Percentiles rank a stretch among this genome's conserved stretches.
phyloP scores from a whole-genome alignment of 1,140 invertebrate genomes.

The Acromyrmex echinatior region DNA sequence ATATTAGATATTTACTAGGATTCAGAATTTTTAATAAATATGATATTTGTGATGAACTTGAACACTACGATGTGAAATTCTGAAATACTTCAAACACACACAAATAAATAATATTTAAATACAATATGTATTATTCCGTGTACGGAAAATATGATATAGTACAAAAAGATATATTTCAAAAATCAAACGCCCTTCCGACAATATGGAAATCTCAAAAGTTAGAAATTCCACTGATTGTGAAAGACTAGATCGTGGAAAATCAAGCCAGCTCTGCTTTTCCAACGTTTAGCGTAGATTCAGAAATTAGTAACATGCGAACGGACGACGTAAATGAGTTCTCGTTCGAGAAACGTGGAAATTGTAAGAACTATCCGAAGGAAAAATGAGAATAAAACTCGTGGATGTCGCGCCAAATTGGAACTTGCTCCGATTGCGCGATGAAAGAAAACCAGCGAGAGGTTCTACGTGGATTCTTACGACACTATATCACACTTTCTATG shows the following conservation, averaged over 20 bases:
- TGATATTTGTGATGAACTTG: too few species aligned
- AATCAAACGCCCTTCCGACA: background rate
- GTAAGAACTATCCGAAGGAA: slow-evolving; percentile 9
- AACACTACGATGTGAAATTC: too few species aligned
- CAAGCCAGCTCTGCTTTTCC: slow-evolving; percentile 5
- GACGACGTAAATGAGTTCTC: slow-evolving; percentile 14
- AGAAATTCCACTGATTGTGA: background rate
- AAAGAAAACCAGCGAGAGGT: slow-evolving; percentile 22
- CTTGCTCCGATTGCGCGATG: background rate
- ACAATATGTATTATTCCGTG: too few species aligned
- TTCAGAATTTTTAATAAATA: too few species aligned
- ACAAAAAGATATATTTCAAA: background rate
- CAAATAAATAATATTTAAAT: too few species aligned
- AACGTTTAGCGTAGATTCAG: background rate
- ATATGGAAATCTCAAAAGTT: background rate
- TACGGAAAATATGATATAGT: too few species aligned
- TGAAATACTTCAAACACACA: too few species aligned
- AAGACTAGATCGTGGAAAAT: slow-evolving; percentile 12
- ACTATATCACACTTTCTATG: background rate
- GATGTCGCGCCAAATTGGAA: background rate
- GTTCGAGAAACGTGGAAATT: background rate
- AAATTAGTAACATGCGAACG: background rate
- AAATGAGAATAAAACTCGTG: background rate
- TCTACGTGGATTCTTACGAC: background rate
- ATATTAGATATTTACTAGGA: too few species aligned